Percentiles rank a stretch among this genome's conserved stretches.
These are phyloP conservation scores for Lithophane socia DNA, from an alignment of 2,888 invertebrate species.

Conservation along the genomic window DNA sequence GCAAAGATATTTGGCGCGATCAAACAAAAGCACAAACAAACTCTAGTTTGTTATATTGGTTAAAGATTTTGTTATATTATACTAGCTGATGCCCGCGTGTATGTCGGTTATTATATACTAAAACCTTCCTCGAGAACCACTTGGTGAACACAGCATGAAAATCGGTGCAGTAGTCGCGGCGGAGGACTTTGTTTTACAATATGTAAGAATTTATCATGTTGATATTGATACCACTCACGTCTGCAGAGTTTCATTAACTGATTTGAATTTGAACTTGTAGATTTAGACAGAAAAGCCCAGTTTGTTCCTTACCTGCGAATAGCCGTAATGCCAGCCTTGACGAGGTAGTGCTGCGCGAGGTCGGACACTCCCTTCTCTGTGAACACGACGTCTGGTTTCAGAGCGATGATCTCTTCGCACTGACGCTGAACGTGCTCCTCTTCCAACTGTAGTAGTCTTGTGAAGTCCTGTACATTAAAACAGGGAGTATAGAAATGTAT, in stretches of 20 bases:
- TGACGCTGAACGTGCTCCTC: conserved; percentile 97
- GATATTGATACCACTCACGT: too few relatives aligned
- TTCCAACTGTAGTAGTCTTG: conserved; percentile 97
- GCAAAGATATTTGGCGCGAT: too few relatives aligned
- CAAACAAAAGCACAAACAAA: neutral
- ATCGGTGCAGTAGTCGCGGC: too few relatives aligned
- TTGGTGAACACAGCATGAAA: too few relatives aligned
- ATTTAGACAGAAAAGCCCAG: neutral
- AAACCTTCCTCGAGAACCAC: too few relatives aligned
- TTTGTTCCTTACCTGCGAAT: conserved; percentile 88
- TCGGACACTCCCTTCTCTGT: conserved; percentile 99
- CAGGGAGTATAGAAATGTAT: neutral
- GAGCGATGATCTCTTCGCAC: conserved; percentile 97
- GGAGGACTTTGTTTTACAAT: too few relatives aligned
- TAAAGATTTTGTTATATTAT: neutral
- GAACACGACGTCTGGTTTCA: conserved; percentile 99
- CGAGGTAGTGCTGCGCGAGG: conserved; percentile 96
- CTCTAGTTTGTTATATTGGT: neutral
- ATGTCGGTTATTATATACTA: too few relatives aligned
- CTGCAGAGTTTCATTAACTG: neutral
- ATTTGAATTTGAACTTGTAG: neutral
- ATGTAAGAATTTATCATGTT: too few relatives aligned
- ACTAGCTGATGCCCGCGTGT: too few relatives aligned
- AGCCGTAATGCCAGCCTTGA: conserved; percentile 95
- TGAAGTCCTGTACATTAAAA: conserved; percentile 93